A percentile compares a stretch with the other conserved stretches of the same genome.
These are phyloP conservation scores for Apogon talboti DNA, from an alignment of 2,797 vertebrate genomes.

Conservation along the genomic window DNA sequence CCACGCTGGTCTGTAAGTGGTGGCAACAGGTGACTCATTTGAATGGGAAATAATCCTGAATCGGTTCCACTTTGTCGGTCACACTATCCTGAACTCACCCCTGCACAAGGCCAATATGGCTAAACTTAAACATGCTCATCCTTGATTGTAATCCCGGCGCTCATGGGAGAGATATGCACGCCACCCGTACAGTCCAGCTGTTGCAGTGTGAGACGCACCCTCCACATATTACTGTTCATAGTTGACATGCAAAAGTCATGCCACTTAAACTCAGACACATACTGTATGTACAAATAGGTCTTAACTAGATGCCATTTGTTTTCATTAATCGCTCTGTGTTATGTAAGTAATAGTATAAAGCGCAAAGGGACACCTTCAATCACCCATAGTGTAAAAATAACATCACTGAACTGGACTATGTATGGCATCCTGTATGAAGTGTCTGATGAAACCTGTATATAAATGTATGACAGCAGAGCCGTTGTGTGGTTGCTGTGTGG, in stretches of 20 bases:
- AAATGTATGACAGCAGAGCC: neutral
- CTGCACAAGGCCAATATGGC: slow-evolving; percentile 20
- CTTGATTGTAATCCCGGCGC: slow-evolving; percentile 54
- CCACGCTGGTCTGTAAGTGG: slow-evolving; percentile 23
- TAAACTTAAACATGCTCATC: slow-evolving; percentile 71
- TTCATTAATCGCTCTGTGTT: neutral
- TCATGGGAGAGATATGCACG: slow-evolving; percentile 6
- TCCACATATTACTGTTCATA: slow-evolving; percentile 4
- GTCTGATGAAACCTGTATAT: slow-evolving; percentile 22
- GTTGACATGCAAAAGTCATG: slow-evolving; percentile 39
- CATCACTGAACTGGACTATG: slow-evolving; percentile 24
- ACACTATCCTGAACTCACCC: slow-evolving; percentile 37
- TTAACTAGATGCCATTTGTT: neutral
- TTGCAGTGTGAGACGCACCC: slow-evolving; percentile 23
- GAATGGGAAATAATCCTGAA: slow-evolving; percentile 29
- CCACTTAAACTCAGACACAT: neutral
- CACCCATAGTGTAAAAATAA: slow-evolving; percentile 29
- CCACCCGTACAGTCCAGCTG: slow-evolving; percentile 58
- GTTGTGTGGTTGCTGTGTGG: slow-evolving; percentile 28
- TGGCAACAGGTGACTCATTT: slow-evolving; percentile 73
- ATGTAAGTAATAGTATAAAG: neutral
- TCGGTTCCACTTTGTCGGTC: slow-evolving; percentile 47
- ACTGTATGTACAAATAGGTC: neutral
- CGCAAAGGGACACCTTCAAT: neutral
- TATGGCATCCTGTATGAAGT: slow-evolving; percentile 24